Evolutionary conservation across 2,797 vertebrate genomes (phyloP).

Genomic region (Valencia hispanica): DNA sequence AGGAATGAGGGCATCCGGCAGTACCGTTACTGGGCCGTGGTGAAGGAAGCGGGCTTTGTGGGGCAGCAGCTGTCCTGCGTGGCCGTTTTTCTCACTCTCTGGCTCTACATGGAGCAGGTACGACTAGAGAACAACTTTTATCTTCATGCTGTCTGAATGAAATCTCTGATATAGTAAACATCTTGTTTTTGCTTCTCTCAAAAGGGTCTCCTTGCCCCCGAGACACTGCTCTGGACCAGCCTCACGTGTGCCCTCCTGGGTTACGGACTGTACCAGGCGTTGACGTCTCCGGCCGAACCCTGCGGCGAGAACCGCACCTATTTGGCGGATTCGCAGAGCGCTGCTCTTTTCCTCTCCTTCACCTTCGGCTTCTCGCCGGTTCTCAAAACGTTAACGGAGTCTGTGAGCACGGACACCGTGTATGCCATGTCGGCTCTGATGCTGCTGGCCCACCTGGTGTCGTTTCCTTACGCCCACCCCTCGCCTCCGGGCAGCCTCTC

Average conservation of each 20-base stretch:
- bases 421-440: slow-evolving; percentile 96
- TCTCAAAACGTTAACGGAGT: slow-evolving; percentile 95
- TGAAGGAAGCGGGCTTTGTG: slow-evolving; percentile 90
- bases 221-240: slow-evolving; percentile 82
- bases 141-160: neutral
- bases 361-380: slow-evolving; percentile 96
- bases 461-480: slow-evolving; percentile 88
- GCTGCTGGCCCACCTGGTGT: slow-evolving; percentile 94
- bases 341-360: slow-evolving; percentile 91
- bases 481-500: slow-evolving; percentile 92
- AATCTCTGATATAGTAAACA: neutral
- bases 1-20: slow-evolving; percentile 90
- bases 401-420: slow-evolving; percentile 96
- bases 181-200: neutral
- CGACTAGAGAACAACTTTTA: slow-evolving; percentile 2
- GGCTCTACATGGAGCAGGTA: slow-evolving; percentile 96
- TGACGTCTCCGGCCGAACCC: slow-evolving; percentile 73
- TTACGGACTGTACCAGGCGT: slow-evolving; percentile 85
- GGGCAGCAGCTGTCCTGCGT: slow-evolving; percentile 96
- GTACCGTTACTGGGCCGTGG: slow-evolving; percentile 91
- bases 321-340: slow-evolving; percentile 92
- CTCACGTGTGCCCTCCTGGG: slow-evolving; percentile 85
- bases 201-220: slow-evolving; percentile 83
- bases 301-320: slow-evolving; percentile 80
- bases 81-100: slow-evolving; percentile 91